A percentile compares a stretch with the other conserved stretches of the same genome.
These are phyloP conservation scores for Euura lappo DNA, from an alignment of 1,140 invertebrate species.

Conservation along the genomic window DNA sequence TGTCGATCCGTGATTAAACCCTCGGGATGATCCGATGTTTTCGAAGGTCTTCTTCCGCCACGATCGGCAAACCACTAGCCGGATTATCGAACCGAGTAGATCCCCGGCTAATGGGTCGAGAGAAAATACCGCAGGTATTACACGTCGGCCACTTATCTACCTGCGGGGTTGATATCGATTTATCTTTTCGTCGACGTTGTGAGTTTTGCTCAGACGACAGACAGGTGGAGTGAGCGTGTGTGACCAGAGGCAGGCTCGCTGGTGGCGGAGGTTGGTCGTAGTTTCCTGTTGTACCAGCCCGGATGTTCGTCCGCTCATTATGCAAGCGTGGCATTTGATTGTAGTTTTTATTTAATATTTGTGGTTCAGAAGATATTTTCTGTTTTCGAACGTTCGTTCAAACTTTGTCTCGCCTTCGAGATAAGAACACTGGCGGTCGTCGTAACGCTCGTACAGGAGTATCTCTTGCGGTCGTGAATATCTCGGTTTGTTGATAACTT, in stretches of 20 bases:
- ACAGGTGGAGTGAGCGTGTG: slow-evolving; percentile 43
- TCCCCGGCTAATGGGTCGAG: too few species aligned
- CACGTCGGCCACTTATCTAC: slow-evolving; percentile 40
- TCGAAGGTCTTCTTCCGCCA: slow-evolving; percentile 20
- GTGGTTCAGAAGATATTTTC: too few species aligned
- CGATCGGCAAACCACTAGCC: slow-evolving; percentile 8
- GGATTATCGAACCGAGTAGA: slow-evolving; percentile 24
- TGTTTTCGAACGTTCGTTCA: too few species aligned
- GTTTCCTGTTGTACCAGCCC: not conserved
- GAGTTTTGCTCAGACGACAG: slow-evolving; percentile 35
- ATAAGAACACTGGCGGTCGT: too few species aligned
- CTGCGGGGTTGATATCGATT: slow-evolving; percentile 48
- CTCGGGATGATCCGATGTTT: slow-evolving; percentile 37
- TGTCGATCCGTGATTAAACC: slow-evolving; percentile 36
- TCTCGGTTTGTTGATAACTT: too few species aligned
- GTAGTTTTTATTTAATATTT: too few species aligned
- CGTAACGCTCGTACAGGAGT: too few species aligned
- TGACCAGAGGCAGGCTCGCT: not conserved
- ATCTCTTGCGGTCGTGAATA: too few species aligned
- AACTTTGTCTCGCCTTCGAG: too few species aligned
- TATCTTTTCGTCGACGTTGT: slow-evolving; percentile 19
- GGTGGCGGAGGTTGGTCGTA: not conserved
- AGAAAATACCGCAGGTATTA: too few species aligned
- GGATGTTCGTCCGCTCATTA: not conserved
- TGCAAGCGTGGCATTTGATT: too few species aligned